A percentile compares a stretch with the other conserved stretches of the same genome.
These are phyloP conservation scores for Monochamus saltuarius DNA, from an alignment of 1,140 invertebrate genomes.

Conservation along the genomic window DNA sequence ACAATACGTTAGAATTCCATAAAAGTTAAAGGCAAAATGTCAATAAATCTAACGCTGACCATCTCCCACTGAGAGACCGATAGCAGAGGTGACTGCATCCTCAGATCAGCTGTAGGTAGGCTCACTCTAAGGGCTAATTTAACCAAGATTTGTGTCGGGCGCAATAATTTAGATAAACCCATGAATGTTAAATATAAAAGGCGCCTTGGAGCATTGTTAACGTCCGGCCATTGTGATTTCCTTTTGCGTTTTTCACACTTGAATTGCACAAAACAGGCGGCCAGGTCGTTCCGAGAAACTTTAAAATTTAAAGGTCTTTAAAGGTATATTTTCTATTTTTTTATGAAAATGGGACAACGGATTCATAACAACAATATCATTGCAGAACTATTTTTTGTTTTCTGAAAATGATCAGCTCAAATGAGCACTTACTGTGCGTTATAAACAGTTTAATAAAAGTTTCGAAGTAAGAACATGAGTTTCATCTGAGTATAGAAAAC, in stretches of 20 bases:
- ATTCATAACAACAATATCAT: no score
- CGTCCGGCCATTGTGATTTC: not conserved
- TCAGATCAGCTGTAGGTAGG: not conserved
- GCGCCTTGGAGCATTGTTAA: not conserved
- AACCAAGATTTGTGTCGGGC: not conserved
- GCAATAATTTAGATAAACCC: constrained; percentile 6
- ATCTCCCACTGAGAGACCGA: not conserved
- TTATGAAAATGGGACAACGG: no score
- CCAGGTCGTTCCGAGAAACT: not conserved
- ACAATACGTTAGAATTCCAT: constrained; percentile 1
- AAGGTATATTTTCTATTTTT: not conserved
- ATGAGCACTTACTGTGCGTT: no score
- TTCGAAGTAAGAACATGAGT: no score
- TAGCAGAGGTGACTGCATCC: not conserved
- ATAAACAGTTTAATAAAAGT: no score
- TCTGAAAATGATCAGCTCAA: no score
- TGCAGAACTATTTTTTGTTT: no score
- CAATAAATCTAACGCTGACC: constrained; percentile 1
- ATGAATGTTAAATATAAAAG: constrained; percentile 5
- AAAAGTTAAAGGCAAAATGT: constrained; percentile 4
- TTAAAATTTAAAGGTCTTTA: constrained; percentile 4
- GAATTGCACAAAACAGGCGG: constrained; percentile 9
- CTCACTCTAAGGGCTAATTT: not conserved
- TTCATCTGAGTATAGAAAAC: no score
- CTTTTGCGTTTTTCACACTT: constrained; percentile 11